A percentile compares a stretch with the other conserved stretches of the same genome.
Evolutionary conservation across 2,888 invertebrate species (phyloP).

Genomic region (Drosophila peninsularis): DNA sequence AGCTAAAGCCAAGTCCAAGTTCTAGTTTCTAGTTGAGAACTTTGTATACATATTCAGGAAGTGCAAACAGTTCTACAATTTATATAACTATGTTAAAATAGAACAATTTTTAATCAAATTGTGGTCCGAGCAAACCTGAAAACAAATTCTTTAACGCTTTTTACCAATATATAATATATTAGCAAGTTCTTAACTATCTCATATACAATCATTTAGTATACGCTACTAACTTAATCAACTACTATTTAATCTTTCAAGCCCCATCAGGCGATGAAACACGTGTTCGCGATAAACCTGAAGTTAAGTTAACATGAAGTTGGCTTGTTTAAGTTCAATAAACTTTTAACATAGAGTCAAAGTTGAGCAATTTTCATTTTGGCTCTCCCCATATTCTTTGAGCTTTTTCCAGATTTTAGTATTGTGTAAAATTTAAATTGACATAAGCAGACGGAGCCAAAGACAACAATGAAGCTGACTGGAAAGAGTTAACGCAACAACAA

Average conservation of each 20-base stretch:
- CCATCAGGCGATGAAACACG: conserved; percentile 38
- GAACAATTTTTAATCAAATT: background rate
- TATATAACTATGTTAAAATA: background rate
- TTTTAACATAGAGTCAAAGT: conserved; percentile 46
- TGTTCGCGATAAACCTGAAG: conserved; percentile 14
- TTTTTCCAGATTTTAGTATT: conserved; percentile 19
- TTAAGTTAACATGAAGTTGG: conserved; percentile 28
- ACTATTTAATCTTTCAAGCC: conserved; percentile 49
- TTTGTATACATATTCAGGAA: background rate
- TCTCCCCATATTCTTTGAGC: conserved; percentile 43
- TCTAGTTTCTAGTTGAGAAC: background rate
- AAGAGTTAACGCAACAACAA: conserved; percentile 38
- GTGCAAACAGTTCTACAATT: background rate
- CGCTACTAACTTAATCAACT: background rate
- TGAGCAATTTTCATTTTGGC: conserved; percentile 61
- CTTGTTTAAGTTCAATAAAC: conserved; percentile 68
- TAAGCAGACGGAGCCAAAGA: conserved; percentile 47
- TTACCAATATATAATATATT: background rate
- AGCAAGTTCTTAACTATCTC: background rate
- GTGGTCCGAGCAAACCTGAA: no score
- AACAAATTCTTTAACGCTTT: background rate
- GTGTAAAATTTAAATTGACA: conserved; percentile 64
- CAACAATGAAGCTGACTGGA: conserved; percentile 46
- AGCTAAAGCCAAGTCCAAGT: background rate
- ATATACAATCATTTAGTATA: background rate